Base-by-base conservation (phyloP, 64 coral and sea anemone genomes). In the Platygyra sinensis region DNA sequence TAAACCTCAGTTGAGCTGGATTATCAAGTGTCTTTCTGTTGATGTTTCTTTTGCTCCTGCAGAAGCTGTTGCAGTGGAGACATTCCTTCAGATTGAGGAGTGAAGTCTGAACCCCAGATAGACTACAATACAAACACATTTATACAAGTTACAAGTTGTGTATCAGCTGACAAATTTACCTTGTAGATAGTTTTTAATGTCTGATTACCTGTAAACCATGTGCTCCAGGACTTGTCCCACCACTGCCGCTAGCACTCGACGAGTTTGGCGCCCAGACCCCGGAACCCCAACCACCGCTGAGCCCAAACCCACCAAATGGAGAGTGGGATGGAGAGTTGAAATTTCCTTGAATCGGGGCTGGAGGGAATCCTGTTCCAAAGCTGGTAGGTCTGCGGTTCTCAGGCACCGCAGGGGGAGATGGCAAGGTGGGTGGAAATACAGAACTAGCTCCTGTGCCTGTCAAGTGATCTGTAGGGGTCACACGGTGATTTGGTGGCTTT, bases 31-130 rank as follows among this genome's bases (percentile, higher is more conserved):
- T 84, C 90, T 62, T 79, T 87, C 32, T 92, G 64, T 51, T 92
- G 84, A 17, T 76, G 90, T 42, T 92, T 92, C 83, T 87, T 84
- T 73, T 92, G 90, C 77, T 92, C 90, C 39, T 92, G 90, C 10
- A 92, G 29, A 15, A 92, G 60, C 16, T 92, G 90, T 59, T 92
- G 90, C 8, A 92, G 82, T 25, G 90, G 83, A 18, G 90, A 92
- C 74, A 92, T 67, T 16, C 90, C 90, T 51, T 92, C 82, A 50
- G 77, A 46, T 22, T 60, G 42, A 38, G 80, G 80, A 20, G 90
- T 78, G 60, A 92, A 87, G 52, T 92, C 90, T 59, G 79, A 60
- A 32, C 83, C 72, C 90, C 90, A 92, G 67, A 92, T 92, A 5
- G 90, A 86, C 90, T 92, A 38, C 22, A 87, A 91, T 25, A 19